Evolutionary conservation across 2,113 vertebrate genomes (phyloP).

Genomic region (Corvus hawaiiensis): DNA sequence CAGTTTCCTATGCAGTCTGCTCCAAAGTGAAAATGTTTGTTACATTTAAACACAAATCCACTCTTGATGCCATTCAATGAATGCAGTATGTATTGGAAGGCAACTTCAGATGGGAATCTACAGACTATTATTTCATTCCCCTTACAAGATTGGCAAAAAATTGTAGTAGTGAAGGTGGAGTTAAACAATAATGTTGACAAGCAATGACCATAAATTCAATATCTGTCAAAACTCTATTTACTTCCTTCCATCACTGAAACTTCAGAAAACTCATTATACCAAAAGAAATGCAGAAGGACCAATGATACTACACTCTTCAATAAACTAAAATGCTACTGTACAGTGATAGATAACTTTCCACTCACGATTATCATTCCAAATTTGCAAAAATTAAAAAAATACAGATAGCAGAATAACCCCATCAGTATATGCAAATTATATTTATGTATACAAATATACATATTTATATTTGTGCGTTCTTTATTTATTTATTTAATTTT

Average conservation of each 20-base stretch:
- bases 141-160: neutral
- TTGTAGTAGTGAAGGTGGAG: neutral
- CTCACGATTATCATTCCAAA: neutral
- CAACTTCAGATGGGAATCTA: neutral
- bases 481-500: neutral
- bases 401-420: neutral
- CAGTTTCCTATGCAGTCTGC: neutral
- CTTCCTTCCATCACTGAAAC: neutral
- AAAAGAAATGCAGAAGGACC: neutral
- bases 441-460: neutral
- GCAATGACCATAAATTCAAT: neutral
- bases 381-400: neutral
- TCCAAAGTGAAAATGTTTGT: neutral
- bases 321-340: neutral
- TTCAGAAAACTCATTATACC: neutral
- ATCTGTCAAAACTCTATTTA: neutral
- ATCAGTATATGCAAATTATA: neutral
- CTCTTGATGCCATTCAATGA: neutral
- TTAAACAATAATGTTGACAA: neutral
- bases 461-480: neutral
- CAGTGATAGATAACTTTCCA: neutral
- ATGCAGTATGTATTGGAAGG: neutral
- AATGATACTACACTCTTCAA: neutral
- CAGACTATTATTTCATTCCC: neutral
- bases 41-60: neutral